phyloP scores from a whole-genome alignment of 2,113 vertebrate species.

The Erythrolamprus reginae region DNA sequence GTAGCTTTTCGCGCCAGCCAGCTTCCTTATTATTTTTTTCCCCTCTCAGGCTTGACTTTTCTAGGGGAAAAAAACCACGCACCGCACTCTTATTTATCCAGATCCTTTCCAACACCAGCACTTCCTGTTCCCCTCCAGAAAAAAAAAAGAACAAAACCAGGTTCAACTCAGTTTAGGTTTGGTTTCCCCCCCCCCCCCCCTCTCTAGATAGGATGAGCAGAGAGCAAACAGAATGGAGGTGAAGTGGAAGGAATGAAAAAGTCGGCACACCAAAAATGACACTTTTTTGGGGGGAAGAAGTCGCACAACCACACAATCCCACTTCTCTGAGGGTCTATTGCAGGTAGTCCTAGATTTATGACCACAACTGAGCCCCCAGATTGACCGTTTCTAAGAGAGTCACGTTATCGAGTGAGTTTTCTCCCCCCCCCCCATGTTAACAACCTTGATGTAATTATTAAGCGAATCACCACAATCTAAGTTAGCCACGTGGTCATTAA shows the following conservation, averaged over 20 bases:
- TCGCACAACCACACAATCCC: not conserved
- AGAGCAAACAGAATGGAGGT: not conserved
- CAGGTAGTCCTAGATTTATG: not conserved
- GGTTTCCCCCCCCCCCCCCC: too few relatives aligned
- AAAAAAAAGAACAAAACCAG: not conserved
- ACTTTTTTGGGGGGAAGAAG: not conserved
- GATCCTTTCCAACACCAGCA: not conserved
- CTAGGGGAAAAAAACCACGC: not conserved
- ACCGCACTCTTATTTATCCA: not conserved
- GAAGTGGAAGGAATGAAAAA: too few relatives aligned
- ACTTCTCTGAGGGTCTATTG: not conserved
- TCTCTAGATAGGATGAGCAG: not conserved
- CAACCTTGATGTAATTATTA: not conserved
- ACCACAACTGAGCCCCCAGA: not conserved
- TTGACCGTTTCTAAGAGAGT: not conserved
- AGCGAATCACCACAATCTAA: too few relatives aligned
- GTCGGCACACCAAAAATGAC: not conserved
- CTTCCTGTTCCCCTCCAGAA: not conserved
- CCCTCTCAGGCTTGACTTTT: conserved; percentile 37
- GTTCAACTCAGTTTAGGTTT: not conserved
- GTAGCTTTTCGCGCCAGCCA: not conserved
- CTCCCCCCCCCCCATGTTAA: not conserved
- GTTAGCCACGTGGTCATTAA: not conserved
- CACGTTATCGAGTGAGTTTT: not conserved
- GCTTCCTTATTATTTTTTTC: too few relatives aligned